A percentile compares a stretch with the other conserved stretches of the same genome.
These are phyloP conservation scores for Nomada hirtipes DNA, from an alignment of 2,888 invertebrate species.

Conservation along the genomic window DNA sequence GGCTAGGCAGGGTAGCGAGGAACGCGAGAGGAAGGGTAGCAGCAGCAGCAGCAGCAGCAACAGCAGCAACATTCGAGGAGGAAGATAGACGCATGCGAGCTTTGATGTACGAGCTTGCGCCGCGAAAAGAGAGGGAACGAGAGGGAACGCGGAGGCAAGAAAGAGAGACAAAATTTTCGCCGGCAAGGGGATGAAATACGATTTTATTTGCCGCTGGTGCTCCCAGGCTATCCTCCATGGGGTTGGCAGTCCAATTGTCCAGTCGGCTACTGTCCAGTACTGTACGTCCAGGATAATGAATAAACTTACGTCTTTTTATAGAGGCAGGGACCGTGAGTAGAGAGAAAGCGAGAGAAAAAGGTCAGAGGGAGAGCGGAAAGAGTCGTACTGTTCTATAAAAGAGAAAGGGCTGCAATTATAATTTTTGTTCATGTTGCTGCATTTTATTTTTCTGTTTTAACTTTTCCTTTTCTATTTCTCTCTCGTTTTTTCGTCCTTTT, in stretches of 20 bases:
- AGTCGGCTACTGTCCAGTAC: slow-evolving; percentile 70
- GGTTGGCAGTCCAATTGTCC: slow-evolving; percentile 77
- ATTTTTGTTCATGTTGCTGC: slow-evolving; percentile 13
- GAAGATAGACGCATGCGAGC: slow-evolving; percentile 81
- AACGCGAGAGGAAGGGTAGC: slow-evolving; percentile 47
- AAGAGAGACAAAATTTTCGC: slow-evolving; percentile 80
- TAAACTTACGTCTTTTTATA: slow-evolving; percentile 74
- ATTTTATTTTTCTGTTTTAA: neutral
- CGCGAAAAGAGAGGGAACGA: slow-evolving; percentile 71
- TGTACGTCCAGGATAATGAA: slow-evolving; percentile 73
- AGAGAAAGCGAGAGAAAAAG: neutral
- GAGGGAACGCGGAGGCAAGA: slow-evolving; percentile 67
- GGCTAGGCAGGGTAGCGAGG: slow-evolving; percentile 51
- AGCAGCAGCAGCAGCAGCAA: slow-evolving; percentile 60
- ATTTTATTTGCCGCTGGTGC: slow-evolving; percentile 82
- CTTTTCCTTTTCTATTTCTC: neutral
- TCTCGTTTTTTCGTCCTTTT: neutral
- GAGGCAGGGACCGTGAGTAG: slow-evolving; percentile 44
- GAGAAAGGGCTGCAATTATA: slow-evolving; percentile 4
- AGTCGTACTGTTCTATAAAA: neutral
- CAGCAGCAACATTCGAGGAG: slow-evolving; percentile 75
- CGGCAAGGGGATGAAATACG: slow-evolving; percentile 83
- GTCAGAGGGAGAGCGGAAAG: slow-evolving; percentile 29
- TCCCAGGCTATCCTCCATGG: slow-evolving; percentile 73
- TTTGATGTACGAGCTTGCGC: slow-evolving; percentile 83